Evolutionary conservation across 2,797 vertebrate genomes (phyloP).

Genomic region (Schizopygopsis malacanthus): DNA sequence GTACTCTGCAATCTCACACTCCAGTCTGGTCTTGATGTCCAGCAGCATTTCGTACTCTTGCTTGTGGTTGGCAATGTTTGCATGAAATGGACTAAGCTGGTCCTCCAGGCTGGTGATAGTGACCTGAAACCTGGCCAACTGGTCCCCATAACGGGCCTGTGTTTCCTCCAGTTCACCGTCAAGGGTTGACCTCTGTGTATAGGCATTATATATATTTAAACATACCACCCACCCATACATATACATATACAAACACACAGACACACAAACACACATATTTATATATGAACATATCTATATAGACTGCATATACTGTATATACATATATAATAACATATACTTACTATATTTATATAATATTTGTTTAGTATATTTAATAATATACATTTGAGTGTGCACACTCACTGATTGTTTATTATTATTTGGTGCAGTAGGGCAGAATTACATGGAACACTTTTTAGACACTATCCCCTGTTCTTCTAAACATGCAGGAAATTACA

Average conservation of each 20-base stretch:
- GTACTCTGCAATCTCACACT: constrained; percentile 89
- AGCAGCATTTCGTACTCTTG: constrained; percentile 84
- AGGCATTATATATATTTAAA: neutral
- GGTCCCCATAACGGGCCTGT: constrained; percentile 56
- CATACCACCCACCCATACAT: neutral
- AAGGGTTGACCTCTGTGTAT: constrained; percentile 69
- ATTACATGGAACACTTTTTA: neutral
- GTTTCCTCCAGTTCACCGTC: constrained; percentile 70
- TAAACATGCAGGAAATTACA: constrained; percentile 15
- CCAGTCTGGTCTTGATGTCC: constrained; percentile 85
- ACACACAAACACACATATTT: neutral
- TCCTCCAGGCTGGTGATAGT: constrained; percentile 79
- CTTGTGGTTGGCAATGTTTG: constrained; percentile 80
- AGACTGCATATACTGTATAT: too few species aligned
- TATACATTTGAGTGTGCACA: neutral
- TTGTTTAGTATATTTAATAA: neutral
- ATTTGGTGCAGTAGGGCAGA: neutral
- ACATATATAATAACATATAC: neutral
- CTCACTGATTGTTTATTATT: neutral
- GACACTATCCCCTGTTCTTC: neutral
- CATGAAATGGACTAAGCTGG: constrained; percentile 77
- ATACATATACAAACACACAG: neutral
- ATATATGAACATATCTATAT: neutral
- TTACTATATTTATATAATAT: neutral
- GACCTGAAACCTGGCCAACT: constrained; percentile 73